Base-by-base conservation (phyloP, 2,113 vertebrate species). In the Talpa occidentalis region DNA sequence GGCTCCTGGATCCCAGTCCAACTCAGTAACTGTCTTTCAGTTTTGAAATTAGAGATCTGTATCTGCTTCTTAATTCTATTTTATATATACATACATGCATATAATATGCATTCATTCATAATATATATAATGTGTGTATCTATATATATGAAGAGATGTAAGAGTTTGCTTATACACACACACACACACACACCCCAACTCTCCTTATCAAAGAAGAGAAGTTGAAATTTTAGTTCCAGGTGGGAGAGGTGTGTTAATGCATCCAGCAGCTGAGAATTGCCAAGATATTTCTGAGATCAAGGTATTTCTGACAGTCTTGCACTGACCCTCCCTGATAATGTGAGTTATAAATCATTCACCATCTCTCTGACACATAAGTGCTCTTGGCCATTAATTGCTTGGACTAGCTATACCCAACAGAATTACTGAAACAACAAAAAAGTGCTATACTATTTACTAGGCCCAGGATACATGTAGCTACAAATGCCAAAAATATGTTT, bases 251-350 rank as follows among this genome's bases (percentile, higher is more conserved):
- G 21, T 52, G 10, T 59, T 85, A 60, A 66, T 37, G 26, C 10
- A 62, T 16, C 26, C n/a, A 91, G 24, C 3, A 52, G 30, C 21
- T 78, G 30, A 82, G 16, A 86, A 47, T 19, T 44, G 30, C 44
- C 44, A 76, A 47, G 44, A 8, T 2, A 9, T 76, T 56, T 56
- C 54, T 30, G 49, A 60, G 32, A 40, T 15, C 44, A 76, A 47
- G 44, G 10, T 1, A 6, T 76, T 6, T 56, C 54, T 30, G 42
- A 54, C 3, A 40, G 0, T n/a, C 10, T 1, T 60, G 0, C 14
- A 66, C 19, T 66, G 5, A 77, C 21, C 4, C 4, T 92, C 12
- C 40, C 6, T 47, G 30, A 67, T 44, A 73, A 62, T 62, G 17
- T 69, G 70, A 80, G 17, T 35, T 76, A 47, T 47, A 60, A 67